Percentiles rank a stretch among this genome's conserved stretches.
Conservation (phyloP, 1,140 invertebrate species). For the Dendroctonus ponderosae region DNA sequence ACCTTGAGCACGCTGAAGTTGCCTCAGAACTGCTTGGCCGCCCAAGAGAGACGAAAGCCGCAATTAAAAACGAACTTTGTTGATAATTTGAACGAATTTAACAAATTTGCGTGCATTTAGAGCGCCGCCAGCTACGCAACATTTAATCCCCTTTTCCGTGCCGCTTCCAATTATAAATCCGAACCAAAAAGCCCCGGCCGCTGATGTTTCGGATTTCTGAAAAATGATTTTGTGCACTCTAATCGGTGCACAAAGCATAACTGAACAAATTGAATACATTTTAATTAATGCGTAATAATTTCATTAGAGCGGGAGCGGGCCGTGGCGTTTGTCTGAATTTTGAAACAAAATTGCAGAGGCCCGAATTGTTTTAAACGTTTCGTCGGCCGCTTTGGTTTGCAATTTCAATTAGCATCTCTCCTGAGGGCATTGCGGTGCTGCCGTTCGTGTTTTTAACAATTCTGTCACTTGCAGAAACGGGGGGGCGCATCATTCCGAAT, state of each 20-base stretch:
- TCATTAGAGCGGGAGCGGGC: constrained; percentile 43
- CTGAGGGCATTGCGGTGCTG: constrained; percentile 29
- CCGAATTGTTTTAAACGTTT: constrained; percentile 30
- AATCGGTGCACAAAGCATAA: constrained; percentile 38
- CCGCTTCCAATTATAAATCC: constrained; percentile 21
- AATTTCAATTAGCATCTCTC: constrained; percentile 46
- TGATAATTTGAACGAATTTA: too few relatives aligned
- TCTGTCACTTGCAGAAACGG: constrained; percentile 47
- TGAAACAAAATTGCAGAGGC: constrained; percentile 40
- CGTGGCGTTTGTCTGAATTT: constrained; percentile 21
- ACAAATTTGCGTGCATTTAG: too few relatives aligned
- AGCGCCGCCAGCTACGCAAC: too few relatives aligned
- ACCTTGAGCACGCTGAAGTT: too few relatives aligned
- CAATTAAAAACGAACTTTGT: too few relatives aligned
- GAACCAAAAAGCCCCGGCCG: constrained; percentile 16
- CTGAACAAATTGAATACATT: constrained; percentile 48
- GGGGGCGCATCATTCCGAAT: constrained; percentile 29
- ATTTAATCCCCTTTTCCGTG: constrained; percentile 13
- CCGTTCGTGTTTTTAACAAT: constrained; percentile 47
- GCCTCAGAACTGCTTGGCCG: too few relatives aligned
- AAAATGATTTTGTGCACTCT: constrained; percentile 23
- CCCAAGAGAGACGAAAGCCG: too few relatives aligned
- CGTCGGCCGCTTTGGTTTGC: constrained; percentile 26
- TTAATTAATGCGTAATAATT: constrained; percentile 50
- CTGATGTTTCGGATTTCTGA: constrained; percentile 14